Percentiles rank a stretch among this genome's conserved stretches.
phyloP scores from a whole-genome alignment of 92 coral and sea anemone species.

The Blastomussa wellsi region DNA sequence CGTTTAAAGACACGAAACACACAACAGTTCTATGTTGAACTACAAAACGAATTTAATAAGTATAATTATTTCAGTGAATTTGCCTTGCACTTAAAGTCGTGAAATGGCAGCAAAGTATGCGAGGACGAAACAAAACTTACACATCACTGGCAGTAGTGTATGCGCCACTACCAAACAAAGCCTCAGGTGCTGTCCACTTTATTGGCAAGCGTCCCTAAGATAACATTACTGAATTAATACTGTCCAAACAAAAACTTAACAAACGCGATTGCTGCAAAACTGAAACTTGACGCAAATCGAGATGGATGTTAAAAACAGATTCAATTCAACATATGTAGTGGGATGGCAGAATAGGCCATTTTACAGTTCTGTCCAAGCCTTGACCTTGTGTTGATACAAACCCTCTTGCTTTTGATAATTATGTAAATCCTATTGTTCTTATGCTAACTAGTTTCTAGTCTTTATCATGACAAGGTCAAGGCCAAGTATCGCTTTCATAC shows the following conservation, averaged over 20 bases:
- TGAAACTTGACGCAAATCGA: neutral
- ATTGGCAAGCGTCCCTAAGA: constrained; percentile 69
- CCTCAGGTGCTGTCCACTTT: constrained; percentile 73
- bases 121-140: constrained; percentile 21
- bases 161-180: constrained; percentile 57
- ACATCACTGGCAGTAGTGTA: constrained; percentile 72
- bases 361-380: too few species aligned
- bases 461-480: too few species aligned
- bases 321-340: neutral
- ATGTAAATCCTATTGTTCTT: too few species aligned
- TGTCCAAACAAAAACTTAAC: too few species aligned
- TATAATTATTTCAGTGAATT: neutral
- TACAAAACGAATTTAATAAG: neutral
- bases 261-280: neutral
- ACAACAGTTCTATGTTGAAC: neutral
- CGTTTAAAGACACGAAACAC: neutral
- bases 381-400: too few species aligned
- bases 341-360: too few species aligned
- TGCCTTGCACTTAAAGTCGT: neutral
- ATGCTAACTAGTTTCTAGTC: too few species aligned
- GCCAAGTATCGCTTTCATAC: too few species aligned
- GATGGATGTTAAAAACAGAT: too few species aligned
- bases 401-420: too few species aligned
- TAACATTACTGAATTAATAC: neutral
- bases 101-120: neutral